Percentiles rank a stretch among this genome's conserved stretches.
These are phyloP conservation scores for Etia nguti DNA, from an alignment of 2,113 vertebrate genomes.

Conservation along the genomic window DNA sequence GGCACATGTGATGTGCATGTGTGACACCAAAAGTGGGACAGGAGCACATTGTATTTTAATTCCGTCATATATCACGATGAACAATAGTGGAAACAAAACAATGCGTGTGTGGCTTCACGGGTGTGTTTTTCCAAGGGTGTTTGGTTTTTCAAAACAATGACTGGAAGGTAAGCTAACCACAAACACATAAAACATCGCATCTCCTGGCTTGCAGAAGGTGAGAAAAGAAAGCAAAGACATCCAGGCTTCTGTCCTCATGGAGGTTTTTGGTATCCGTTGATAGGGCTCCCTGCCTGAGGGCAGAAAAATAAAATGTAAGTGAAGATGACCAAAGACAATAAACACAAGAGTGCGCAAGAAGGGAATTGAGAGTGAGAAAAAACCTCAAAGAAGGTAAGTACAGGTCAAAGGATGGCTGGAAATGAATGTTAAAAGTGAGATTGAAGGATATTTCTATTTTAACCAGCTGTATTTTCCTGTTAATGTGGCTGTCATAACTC, in stretches of 20 bases:
- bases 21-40: neutral
- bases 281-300: conserved; percentile 48
- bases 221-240: conserved; percentile 10
- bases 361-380: neutral
- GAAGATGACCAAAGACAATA: conserved; percentile 37
- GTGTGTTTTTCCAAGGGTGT: neutral
- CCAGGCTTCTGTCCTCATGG: conserved; percentile 53
- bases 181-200: neutral
- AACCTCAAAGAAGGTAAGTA: neutral
- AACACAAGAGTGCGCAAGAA: conserved; percentile 6
- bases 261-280: conserved; percentile 60
- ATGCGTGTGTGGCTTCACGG: neutral
- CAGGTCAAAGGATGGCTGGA: neutral
- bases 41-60: neutral
- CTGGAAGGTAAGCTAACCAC: neutral
- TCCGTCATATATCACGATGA: conserved; percentile 3
- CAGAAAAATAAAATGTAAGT: conserved; percentile 43
- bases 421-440: neutral
- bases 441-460: neutral
- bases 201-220: conserved; percentile 13
- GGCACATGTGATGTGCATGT: conserved; percentile 38
- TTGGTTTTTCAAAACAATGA: conserved; percentile 9
- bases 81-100: conserved; percentile 5
- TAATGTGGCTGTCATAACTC: neutral
- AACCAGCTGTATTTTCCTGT: neutral